Percentiles rank a stretch among this genome's conserved stretches.
phyloP scores from a whole-genome alignment of 2,113 vertebrate genomes.

The Leptocoma aspasia region DNA sequence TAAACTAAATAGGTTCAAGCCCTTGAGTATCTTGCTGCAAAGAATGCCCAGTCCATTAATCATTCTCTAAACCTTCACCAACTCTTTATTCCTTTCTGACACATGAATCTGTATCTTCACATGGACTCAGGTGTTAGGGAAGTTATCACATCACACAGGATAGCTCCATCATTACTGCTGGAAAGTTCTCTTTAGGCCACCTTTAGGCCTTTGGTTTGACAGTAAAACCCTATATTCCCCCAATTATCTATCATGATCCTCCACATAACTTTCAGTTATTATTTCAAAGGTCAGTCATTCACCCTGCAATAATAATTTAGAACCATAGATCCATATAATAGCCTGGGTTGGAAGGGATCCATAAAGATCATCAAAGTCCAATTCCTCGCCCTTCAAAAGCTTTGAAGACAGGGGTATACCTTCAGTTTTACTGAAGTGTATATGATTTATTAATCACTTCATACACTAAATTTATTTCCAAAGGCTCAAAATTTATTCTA shows the following conservation, averaged over 20 bases:
- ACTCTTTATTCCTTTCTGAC: not conserved
- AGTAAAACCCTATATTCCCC: not conserved
- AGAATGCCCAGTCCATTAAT: not conserved
- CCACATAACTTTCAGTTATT: not conserved
- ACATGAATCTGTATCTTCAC: not conserved
- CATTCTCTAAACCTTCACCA: not conserved
- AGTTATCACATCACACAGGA: not conserved
- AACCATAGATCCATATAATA: not conserved
- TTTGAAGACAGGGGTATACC: not conserved
- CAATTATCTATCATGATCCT: not conserved
- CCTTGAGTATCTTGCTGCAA: not conserved
- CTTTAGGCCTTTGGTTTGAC: not conserved
- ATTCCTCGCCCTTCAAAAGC: not conserved
- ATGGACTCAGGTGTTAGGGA: not conserved
- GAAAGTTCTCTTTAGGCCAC: not conserved
- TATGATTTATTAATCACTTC: not conserved
- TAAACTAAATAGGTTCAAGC: not conserved
- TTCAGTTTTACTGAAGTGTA: not conserved
- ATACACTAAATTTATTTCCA: not conserved
- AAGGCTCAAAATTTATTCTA: not conserved
- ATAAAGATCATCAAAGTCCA: not conserved
- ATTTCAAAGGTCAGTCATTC: not conserved
- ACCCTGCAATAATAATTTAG: not conserved
- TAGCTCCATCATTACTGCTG: not conserved
- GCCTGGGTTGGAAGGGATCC: not conserved